Evolutionary conservation across 2,797 vertebrate genomes (phyloP), one percentile per base, ranked within the genome.

Genomic region (Ceryle rudis): DNA sequence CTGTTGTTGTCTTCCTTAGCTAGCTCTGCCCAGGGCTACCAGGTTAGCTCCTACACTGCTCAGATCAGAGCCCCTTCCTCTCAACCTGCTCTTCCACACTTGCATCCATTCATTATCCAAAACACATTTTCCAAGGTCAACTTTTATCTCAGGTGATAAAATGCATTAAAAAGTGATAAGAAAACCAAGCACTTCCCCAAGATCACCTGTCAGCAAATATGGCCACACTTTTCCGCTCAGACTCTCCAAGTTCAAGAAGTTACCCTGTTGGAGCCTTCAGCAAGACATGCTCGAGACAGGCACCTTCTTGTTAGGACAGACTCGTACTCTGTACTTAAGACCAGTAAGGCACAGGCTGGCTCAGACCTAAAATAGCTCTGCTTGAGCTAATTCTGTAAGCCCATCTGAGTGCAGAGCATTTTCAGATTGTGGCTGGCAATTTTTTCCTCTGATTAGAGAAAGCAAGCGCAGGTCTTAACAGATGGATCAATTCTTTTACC

Each of bases 341-440:
- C 5, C 64, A 93, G 85, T 72, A 88, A 75, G 85, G 85, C 44
- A n/a, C 49, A 66, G 75, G 31, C 31, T 81, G 72, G 57, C 82
- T 94, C 64, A 73, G 75, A 70, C 5, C 47, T 28, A 11, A 88
- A 94, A 83, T 64, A 94, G 86, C 61, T 70, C 52, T 74, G 65
- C 79, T 83, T 52, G n/a, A 86, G 69, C 61, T 83, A 22, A 81
- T 33, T 88, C 64, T 88, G 72, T 90, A 90, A 95, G 72, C 65
- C 47, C 52, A 62, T 77, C 42, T 51, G 75, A 94, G 82, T 28
- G 23, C 88, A 81, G 10, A 18, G 71, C 21, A 6, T 41, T 79
- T 83, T 77, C 28, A 79, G 57, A 55, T 3, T 28, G 33, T 20
- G 42, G 42, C 64, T 88, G 77, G 47, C 65, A 93, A 64, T 94